Base-by-base conservation (phyloP, 2,113 vertebrate species). In the Myotis brandtii region DNA sequence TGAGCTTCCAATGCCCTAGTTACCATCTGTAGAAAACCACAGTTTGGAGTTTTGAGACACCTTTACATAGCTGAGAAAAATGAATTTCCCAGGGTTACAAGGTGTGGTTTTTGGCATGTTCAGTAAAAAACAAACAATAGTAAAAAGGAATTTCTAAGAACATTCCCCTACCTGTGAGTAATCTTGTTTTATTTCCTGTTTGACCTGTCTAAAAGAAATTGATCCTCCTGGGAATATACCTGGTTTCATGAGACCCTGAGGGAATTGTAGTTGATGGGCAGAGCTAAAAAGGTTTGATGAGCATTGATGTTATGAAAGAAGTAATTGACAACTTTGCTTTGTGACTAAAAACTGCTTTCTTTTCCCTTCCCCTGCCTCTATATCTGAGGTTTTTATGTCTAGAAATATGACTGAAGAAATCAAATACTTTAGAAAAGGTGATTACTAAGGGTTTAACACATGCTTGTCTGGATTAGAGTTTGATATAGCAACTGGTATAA, bases 61-160 rank as follows among this genome's bases (percentile, higher is more conserved):
- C 46, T 91, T 73, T 43, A 34, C 20, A 11, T 30, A 62, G 72
- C 77, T 81, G 59, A 46, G 72, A 67, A 77, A 85, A 80, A 66
- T 54, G 59, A 80, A 75, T 93, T 96, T 95, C 43, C 66, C 94
- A 43, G 48, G 40, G 20, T 87, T 89, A 30, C 27, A 79, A 94
- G 96, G 83, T 93, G 87, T 94, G 96, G 81, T 50, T 89, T 95
- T 69, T 62, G 96, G 92, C 79, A 62, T 4, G 23, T 56, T 84
- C 11, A 34, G 81, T 25, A 52, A 76, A 79, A 92, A 84, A 75
- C 4, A 56, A 84, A 89, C 90, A 89, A 77, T 73, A 94, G 56
- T 83, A 54, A 90, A 83, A 77, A 93, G 70, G 75, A 90, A 96
- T 96, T 96, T 93, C 89, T 96, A 86, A 93, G 95, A 96, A 89